Evolutionary conservation across 2,797 vertebrate genomes (phyloP).

Genomic region (Tarsius wallacei): DNA sequence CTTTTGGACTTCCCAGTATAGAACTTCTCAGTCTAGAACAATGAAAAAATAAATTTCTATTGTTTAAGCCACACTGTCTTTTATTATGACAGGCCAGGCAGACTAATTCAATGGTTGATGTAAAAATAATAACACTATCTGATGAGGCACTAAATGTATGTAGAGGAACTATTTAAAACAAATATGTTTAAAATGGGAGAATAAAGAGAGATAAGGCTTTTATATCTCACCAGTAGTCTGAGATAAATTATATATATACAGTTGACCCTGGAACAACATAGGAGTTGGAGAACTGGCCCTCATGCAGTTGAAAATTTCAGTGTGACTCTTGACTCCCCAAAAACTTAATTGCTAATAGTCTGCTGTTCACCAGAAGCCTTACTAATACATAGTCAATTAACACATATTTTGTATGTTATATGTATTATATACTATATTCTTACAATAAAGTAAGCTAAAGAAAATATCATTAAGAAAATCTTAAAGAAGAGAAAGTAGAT

Average conservation of each 20-base stretch:
- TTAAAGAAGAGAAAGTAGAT: not conserved
- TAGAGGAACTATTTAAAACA: conserved; percentile 24
- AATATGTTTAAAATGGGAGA: not conserved
- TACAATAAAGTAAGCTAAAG: not conserved
- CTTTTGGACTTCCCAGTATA: not conserved
- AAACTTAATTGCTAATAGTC: not conserved
- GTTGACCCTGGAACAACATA: not conserved
- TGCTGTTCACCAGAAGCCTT: not conserved
- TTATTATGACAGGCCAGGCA: not conserved
- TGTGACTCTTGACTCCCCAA: not conserved
- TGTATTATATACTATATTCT: not conserved
- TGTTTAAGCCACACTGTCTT: not conserved
- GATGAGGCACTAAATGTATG: not conserved
- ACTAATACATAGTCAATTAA: not conserved
- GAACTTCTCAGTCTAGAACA: not conserved
- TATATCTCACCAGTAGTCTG: not conserved
- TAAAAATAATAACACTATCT: not conserved
- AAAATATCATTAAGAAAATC: not conserved
- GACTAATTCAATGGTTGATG: not conserved
- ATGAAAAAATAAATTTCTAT: not conserved
- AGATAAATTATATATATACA: not conserved
- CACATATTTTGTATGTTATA: not conserved
- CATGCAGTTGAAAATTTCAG: not conserved
- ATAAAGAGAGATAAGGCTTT: not conserved
- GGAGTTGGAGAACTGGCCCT: not conserved